Base-by-base conservation (phyloP, 2,797 vertebrate genomes). In the Gorsachius magnificus region DNA sequence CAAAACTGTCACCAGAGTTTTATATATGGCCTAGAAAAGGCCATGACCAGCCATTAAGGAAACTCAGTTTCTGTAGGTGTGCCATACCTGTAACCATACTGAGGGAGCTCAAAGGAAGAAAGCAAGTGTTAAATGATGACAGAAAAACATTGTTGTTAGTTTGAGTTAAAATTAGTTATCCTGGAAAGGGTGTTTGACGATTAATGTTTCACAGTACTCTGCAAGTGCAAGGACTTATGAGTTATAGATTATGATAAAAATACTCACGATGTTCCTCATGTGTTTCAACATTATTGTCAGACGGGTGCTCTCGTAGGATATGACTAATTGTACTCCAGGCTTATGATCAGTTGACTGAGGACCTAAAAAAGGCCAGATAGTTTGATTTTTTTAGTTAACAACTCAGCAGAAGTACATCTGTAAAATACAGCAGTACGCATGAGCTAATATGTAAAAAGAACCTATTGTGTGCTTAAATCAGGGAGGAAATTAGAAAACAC, bases 261-360 rank as follows among this genome's bases (percentile, higher is more conserved):
- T 84, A 98, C 98, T 98, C 83, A 99, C 98, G 16, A 99, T 93
- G 93, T 98, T 98, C 95, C 98, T 98, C 94, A 99, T 96, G 83
- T 99, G 98, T 93, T 99, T 99, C 58, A 99, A 97, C 97, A 98
- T 91, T 75, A 99, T 92, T 5, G 98, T 98, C 64, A 99, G 98
- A 45, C 95, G 97, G 13, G 22, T 61, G 83, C 96, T 91, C 33
- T 96, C 87, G 6, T 98, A 97, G 20, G 98, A 98, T 70, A 99
- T 97, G 66, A 78, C 94, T 69, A 99, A 95, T 96, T 99, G 99
- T 90, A 98, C 98, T 95, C 98, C 98, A 74, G 96, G 95, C 46
- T 83, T 88, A 46, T 21, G 33, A 46, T 57, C 89, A 87, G 60
- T 54, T 83, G 90, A 33, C 36, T 78, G 92, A 95, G 51, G 26